Conservation (phyloP, 2,888 invertebrate genomes). For the Serripes groenlandicus region DNA sequence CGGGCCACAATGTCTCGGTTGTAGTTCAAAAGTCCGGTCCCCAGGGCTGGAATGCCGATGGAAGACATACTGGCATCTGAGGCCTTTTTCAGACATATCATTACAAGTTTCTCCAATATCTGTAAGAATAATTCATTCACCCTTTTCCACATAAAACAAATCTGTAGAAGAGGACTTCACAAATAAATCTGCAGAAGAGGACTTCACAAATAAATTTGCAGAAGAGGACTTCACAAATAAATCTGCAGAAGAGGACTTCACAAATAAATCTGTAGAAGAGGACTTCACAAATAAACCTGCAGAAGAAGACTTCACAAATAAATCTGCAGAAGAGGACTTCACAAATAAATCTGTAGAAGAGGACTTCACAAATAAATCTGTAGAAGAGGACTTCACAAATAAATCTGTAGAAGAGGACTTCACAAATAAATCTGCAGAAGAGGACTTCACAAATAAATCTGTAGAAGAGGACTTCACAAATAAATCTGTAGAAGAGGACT, state of each 20-base stretch:
- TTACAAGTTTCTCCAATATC: conserved; percentile 57
- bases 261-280: neutral
- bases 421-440: neutral
- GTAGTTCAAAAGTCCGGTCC: conserved; percentile 71
- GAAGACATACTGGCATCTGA: conserved; percentile 43
- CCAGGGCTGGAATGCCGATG: conserved; percentile 75
- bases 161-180: neutral
- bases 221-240: too few relatives aligned
- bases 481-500: neutral
- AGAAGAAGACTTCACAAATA: neutral
- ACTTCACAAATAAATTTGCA: neutral
- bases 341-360: neutral
- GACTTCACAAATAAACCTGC: neutral
- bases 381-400: too few relatives aligned
- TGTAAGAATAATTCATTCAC: conserved; percentile 35
- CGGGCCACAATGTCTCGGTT: conserved; percentile 65
- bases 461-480: neutral
- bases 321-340: too few relatives aligned
- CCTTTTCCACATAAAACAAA: neutral
- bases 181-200: neutral
- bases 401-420: neutral
- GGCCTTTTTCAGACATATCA: conserved; percentile 60
- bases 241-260: neutral
- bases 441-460: neutral
- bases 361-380: neutral